Evolutionary conservation across 2,888 invertebrate species (phyloP), one percentile per base, ranked within the genome.

Genomic region (Hirtodrosophila alboralis): DNA sequence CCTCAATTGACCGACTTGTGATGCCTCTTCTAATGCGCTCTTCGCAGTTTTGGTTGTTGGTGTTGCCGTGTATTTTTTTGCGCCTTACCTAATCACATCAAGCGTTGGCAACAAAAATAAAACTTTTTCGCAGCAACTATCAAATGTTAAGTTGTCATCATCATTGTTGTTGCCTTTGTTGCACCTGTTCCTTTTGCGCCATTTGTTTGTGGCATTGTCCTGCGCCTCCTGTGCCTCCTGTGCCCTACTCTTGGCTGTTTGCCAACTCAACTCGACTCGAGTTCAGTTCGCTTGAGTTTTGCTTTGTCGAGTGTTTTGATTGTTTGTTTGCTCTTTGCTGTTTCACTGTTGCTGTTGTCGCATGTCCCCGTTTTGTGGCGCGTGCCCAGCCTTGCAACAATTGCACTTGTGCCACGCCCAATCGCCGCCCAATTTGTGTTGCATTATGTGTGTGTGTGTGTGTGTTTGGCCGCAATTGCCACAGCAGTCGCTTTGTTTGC

Each of bases 261-360:
- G 85, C 83, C 81, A 84, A 62, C 56, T 49, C 34, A 58, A 67
- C 54, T 37, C 41, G 54, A 57, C 44, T 76, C 53, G 81, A 74
- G 81, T 81, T 81, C 61, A 64, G 75, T 81, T 70, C 67, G 68
- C 57, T 67, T 34, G 71, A 65, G 70, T 74, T 75, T 59, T 49
- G 60, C 60, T 30, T 47, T 52, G 53, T 58, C 65, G 78, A 75
- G 78, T 70, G 75, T 59, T 76, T 76, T 59, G 51, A 53, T 61
- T 60, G 45, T 57, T 52, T 49, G 45, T 41, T 63, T 28, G 14
- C 34, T 48, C 27, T 14, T 58, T 64, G 67, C 70, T 70, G 31
- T 33, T 52, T 45, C n/a, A 36, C 21, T 31, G 16, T 13, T 40
- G 48, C 14, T 47, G 49, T 66, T 62, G 48, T 5, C 5, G 18